These are phyloP conservation scores for Phainopepla nitens DNA, from an alignment of 2,113 vertebrate genomes.

Conservation along the genomic window DNA sequence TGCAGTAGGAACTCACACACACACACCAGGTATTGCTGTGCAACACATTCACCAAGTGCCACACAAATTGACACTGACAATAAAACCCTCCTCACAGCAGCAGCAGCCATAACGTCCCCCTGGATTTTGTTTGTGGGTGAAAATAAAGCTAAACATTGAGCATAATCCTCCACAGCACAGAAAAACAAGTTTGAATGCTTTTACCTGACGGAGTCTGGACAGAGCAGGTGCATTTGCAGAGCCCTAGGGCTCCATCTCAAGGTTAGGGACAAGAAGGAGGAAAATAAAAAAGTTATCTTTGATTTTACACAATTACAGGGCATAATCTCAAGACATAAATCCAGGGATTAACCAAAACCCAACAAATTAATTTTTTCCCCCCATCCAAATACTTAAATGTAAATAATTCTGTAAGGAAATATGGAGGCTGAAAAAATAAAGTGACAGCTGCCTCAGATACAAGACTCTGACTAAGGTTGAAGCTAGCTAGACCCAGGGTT, in stretches of 20 bases:
- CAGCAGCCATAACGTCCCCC: neutral
- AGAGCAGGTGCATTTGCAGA: rapidly evolving
- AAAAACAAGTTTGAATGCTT: neutral
- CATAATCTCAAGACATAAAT: neutral
- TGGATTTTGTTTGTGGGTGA: neutral
- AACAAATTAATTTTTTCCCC: neutral
- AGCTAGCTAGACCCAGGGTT: neutral
- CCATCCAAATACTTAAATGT: neutral
- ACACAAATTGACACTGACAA: neutral
- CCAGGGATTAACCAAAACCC: neutral
- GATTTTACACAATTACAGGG: neutral
- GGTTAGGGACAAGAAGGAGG: neutral
- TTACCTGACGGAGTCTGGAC: neutral
- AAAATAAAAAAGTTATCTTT: neutral
- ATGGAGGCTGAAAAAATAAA: neutral
- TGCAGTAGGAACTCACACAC: neutral
- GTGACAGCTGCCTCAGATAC: neutral
- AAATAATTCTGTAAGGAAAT: neutral
- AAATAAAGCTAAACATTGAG: neutral
- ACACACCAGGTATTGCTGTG: neutral
- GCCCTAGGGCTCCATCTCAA: neutral
- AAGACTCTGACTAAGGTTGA: neutral
- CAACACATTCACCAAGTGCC: neutral
- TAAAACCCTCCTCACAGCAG: neutral
- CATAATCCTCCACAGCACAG: neutral